These are phyloP conservation scores for Ceratotherium simum DNA, from an alignment of 2,113 vertebrate genomes.

Conservation along the genomic window DNA sequence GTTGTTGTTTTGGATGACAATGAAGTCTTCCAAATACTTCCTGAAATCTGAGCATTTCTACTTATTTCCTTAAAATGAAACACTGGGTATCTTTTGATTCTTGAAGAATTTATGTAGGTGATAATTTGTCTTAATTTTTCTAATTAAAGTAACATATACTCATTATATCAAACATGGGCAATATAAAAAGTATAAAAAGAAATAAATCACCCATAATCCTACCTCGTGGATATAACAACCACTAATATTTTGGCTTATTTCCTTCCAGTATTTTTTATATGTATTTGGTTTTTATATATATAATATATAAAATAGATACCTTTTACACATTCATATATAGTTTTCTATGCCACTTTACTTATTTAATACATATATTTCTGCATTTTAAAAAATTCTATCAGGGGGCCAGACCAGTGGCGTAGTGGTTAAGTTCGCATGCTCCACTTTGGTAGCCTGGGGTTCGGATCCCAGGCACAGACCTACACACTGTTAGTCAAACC, in stretches of 20 bases:
- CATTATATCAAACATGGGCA: not conserved
- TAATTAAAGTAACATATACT: conserved; percentile 6
- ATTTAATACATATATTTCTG: not conserved
- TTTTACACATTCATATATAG: not conserved
- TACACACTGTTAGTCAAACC: too few relatives aligned
- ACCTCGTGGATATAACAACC: not conserved
- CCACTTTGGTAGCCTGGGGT: too few relatives aligned
- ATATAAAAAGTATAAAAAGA: conserved; percentile 13
- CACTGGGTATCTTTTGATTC: not conserved
- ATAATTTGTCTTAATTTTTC: conserved; percentile 39
- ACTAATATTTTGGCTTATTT: conserved; percentile 22
- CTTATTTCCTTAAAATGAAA: conserved; percentile 40
- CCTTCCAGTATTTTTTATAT: not conserved
- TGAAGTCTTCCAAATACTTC: conserved; percentile 9
- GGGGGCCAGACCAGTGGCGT: too few relatives aligned
- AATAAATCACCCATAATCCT: not conserved
- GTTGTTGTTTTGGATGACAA: not conserved
- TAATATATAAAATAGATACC: not conserved
- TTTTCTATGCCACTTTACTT: not conserved
- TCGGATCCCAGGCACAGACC: too few relatives aligned
- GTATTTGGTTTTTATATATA: not conserved
- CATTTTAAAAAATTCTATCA: not conserved
- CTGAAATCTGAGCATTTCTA: not conserved
- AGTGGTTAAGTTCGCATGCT: too few relatives aligned
- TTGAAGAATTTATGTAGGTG: not conserved